These are phyloP conservation scores for Salpingus planirostris DNA, from an alignment of 2,888 invertebrate species.

Conservation along the genomic window DNA sequence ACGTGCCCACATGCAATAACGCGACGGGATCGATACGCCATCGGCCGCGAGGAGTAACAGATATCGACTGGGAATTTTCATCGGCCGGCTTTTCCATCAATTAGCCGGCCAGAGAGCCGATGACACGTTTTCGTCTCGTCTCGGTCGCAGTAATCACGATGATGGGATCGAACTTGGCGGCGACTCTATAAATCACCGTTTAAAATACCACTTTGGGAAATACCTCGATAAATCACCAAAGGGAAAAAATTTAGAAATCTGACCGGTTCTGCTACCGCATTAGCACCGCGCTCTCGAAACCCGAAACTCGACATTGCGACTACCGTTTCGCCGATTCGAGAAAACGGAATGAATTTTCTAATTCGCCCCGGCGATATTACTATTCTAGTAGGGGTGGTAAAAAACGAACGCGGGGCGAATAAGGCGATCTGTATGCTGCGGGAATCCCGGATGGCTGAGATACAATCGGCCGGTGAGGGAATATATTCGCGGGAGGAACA, in stretches of 20 bases:
- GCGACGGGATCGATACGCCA: too few relatives aligned
- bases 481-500: conserved; percentile 36
- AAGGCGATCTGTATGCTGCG: conserved; percentile 35
- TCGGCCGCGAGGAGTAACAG: too few relatives aligned
- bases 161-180: too few relatives aligned
- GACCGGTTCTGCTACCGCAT: conserved; percentile 13
- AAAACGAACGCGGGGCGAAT: conserved; percentile 34
- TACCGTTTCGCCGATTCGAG: too few relatives aligned
- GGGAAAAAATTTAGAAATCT: conserved; percentile 13
- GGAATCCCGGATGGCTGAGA: conserved; percentile 35
- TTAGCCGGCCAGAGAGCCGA: conserved; percentile 6
- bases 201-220: conserved; percentile 14
- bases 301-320: background rate
- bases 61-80: too few relatives aligned
- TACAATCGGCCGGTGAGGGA: conserved; percentile 34
- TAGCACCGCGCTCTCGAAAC: too few relatives aligned
- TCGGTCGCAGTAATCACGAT: too few relatives aligned
- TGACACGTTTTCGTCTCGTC: too few relatives aligned
- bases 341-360: background rate
- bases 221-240: conserved; percentile 12
- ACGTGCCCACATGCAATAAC: background rate
- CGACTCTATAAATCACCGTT: conserved; percentile 12
- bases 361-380: background rate
- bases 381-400: conserved; percentile 34
- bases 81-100: conserved; percentile 11